These are phyloP conservation scores for Peromyscus leucopus DNA, from an alignment of 2,113 vertebrate species.

Conservation along the genomic window DNA sequence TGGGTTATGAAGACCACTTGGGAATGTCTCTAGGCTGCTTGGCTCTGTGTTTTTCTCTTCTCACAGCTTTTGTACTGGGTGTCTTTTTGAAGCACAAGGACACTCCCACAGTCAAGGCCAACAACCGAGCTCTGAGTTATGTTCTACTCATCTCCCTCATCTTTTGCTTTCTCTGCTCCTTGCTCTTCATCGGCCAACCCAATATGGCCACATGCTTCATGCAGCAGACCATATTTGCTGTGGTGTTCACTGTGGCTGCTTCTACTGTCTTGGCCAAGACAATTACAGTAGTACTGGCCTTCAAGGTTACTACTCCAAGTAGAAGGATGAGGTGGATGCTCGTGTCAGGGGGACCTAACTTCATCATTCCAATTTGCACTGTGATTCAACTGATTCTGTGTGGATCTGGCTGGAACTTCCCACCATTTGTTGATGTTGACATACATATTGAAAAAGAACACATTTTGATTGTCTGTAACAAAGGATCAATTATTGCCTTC, in stretches of 20 bases:
- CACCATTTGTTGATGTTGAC: background rate
- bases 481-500: background rate
- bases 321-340: background rate
- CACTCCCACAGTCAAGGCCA: too few species aligned
- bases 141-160: too few species aligned
- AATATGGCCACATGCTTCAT: too few species aligned
- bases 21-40: background rate
- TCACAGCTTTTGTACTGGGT: background rate
- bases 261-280: background rate
- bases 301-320: background rate
- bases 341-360: background rate
- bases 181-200: too few species aligned
- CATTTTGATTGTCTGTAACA: background rate
- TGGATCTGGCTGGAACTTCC: background rate
- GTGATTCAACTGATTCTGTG: background rate
- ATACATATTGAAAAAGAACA: background rate
- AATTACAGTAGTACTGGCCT: background rate
- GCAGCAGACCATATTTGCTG: background rate
- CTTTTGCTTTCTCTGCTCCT: too few species aligned
- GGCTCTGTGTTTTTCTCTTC: background rate
- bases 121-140: too few species aligned
- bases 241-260: background rate
- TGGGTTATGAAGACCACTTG: too few species aligned
- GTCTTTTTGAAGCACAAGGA: background rate
- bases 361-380: background rate